Evolutionary conservation across 2,888 invertebrate species (phyloP), one percentile per base, ranked within the genome.

Genomic region (Perizoma affinitatum): DNA sequence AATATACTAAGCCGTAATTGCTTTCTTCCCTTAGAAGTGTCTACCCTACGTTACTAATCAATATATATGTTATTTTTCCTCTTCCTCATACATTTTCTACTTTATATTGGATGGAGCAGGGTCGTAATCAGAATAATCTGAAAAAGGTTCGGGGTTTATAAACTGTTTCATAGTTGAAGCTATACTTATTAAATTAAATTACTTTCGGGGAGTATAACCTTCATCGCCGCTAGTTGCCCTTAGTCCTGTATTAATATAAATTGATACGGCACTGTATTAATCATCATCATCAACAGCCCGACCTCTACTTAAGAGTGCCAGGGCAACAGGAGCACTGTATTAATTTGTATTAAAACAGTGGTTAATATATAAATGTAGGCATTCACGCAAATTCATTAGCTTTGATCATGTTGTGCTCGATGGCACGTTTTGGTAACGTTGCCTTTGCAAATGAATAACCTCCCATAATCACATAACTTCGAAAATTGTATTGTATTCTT

Each of bases 371-470:
- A 60, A 50, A 68, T 68, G 66, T 61, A 70, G 62, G 66, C 65
- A 71, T 73, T 65, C 71, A 70, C 63, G 66, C 68, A 67, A 68
- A 69, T 60, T 67, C 62, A 63, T 66, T 62, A 59, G 65, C 79
- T 79, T 79, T 76, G 76, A 80, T 77, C 78, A 63, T 69, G 63
- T 61, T 65, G 71, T 72, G 70, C 68, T 70, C 72, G 73, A 78
- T 73, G 42, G 45, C 35, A 11, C 40, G 46, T 36, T 52, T 35
- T 35, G 35, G 34, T 43, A 36, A 7, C 6, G 6, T 50, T 44
- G 49, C 49, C 53, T 42, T 55, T 44, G 53, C 56, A 51, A 68
- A 61, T 48, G 49, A 60, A 59, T 52, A 58, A 59, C 9, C 8
- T 41, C 22, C 35, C 11, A 48, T 48, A 48, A 38, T 36, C 5